Conservation (phyloP, 2,888 invertebrate species). For the Saturnia japonica region DNA sequence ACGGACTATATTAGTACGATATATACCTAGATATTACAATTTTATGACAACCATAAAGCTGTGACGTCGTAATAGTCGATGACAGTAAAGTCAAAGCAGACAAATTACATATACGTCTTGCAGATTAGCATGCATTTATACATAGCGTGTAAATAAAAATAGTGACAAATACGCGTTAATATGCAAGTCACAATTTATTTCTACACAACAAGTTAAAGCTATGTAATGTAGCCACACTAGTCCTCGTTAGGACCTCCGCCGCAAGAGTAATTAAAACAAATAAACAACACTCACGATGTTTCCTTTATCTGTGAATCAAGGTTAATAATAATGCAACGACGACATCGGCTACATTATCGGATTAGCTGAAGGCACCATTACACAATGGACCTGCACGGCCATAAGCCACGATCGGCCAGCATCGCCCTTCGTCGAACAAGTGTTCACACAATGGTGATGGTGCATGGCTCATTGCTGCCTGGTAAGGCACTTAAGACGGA, state of each 20-base stretch:
- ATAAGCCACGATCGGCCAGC: too few species aligned
- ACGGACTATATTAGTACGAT: too few species aligned
- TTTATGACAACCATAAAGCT: not conserved
- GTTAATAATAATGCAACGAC: not conserved
- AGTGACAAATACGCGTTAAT: slow-evolving; percentile 2
- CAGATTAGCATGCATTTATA: not conserved
- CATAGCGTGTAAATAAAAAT: not conserved
- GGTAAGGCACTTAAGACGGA: too few species aligned
- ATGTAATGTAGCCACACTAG: not conserved
- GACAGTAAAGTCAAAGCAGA: not conserved
- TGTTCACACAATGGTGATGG: too few species aligned
- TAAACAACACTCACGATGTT: not conserved
- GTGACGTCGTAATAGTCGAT: not conserved
- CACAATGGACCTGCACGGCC: too few species aligned
- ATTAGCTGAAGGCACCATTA: too few species aligned
- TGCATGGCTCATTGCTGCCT: too few species aligned
- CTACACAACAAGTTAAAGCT: not conserved
- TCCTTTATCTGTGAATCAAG: not conserved
- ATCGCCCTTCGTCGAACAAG: too few species aligned
- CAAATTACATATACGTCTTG: not conserved
- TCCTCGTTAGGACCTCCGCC: not conserved
- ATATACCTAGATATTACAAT: too few species aligned
- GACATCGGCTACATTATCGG: not conserved
- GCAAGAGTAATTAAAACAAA: not conserved
- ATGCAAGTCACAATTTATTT: slow-evolving; percentile 20